Evolutionary conservation across 2,113 vertebrate species (phyloP).

Genomic region (Colaptes auratus): DNA sequence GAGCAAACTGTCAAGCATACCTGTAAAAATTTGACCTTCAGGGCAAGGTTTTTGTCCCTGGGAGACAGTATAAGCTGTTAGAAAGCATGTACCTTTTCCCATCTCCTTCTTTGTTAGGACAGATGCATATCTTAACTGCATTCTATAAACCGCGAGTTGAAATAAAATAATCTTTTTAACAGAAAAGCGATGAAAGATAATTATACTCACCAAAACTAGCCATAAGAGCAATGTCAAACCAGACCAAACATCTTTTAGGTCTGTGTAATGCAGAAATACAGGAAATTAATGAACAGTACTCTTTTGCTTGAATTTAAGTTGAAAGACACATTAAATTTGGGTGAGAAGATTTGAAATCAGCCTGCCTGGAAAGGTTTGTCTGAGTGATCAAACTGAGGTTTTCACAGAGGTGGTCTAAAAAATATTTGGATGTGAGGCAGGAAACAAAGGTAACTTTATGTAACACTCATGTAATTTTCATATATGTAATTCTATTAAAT

Average conservation of each 20-base stretch:
- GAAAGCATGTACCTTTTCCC: neutral
- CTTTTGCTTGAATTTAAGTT: neutral
- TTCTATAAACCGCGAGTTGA: neutral
- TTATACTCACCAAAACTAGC: neutral
- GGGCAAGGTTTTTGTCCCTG: conserved; percentile 1
- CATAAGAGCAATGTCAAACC: neutral
- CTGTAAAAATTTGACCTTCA: conserved; percentile 12
- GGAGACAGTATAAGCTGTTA: neutral
- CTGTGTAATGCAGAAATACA: neutral
- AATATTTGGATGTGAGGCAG: neutral
- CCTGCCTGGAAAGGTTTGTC: neutral
- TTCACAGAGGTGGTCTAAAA: neutral
- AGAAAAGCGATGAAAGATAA: neutral
- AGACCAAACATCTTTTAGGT: neutral
- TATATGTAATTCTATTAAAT: neutral
- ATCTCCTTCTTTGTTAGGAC: neutral
- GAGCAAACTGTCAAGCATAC: neutral
- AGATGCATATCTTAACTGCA: neutral
- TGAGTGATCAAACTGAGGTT: neutral
- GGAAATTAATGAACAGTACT: neutral
- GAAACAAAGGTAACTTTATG: neutral
- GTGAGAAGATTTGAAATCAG: neutral
- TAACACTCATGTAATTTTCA: neutral
- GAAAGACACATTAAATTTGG: neutral
- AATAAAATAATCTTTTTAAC: neutral